Evolutionary conservation across 2,888 invertebrate genomes (phyloP).

Genomic region (Meta bourneti): DNA sequence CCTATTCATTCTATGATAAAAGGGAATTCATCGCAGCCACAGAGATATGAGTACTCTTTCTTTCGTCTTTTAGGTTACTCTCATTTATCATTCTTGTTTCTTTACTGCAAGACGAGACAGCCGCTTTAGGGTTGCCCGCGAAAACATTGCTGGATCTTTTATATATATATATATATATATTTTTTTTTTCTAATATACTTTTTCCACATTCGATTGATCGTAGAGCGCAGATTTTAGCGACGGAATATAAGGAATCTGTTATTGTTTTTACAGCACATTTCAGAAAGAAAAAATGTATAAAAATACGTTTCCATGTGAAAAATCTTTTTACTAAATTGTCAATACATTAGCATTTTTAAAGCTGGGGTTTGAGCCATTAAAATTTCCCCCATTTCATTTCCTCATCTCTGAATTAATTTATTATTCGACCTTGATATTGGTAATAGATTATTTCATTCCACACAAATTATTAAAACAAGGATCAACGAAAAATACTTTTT

Average conservation of each 20-base stretch:
- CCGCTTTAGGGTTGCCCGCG: conserved; percentile 8
- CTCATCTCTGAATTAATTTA: too few relatives aligned
- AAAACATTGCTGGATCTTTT: neutral
- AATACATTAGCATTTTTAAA: too few relatives aligned
- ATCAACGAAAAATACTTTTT: too few relatives aligned
- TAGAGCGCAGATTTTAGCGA: neutral
- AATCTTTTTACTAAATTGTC: neutral
- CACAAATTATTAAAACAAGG: too few relatives aligned
- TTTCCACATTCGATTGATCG: neutral
- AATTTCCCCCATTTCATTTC: too few relatives aligned
- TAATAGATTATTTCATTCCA: too few relatives aligned
- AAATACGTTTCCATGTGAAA: neutral
- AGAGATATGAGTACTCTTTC: conserved; percentile 8
- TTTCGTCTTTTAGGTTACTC: neutral
- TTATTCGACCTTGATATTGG: too few relatives aligned
- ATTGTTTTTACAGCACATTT: neutral
- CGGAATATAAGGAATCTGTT: neutral
- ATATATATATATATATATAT: too few relatives aligned
- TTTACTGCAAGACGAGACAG: neutral
- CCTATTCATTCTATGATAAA: neutral
- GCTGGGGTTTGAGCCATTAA: too few relatives aligned
- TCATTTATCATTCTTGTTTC: conserved; percentile 41
- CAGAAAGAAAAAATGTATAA: neutral
- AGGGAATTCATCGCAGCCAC: neutral
- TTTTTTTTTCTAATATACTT: neutral